Evolutionary conservation across 2,888 invertebrate genomes (phyloP).

Genomic region (Dryomyza anilis): DNA sequence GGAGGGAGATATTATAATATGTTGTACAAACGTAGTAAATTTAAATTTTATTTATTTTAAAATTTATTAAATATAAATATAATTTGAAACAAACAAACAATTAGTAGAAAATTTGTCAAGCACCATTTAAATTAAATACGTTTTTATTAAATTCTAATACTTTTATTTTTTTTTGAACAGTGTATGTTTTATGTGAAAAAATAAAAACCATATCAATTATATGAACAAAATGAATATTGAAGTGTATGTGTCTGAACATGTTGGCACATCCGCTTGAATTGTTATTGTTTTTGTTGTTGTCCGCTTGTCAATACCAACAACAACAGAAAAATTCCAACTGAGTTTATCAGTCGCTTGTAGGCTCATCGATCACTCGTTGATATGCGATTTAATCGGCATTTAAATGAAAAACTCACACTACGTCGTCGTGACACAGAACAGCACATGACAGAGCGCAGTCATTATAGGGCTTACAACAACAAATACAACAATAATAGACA

Average conservation of each 20-base stretch:
- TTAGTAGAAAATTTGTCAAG: too few relatives aligned
- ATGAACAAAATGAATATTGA: conserved; percentile 17
- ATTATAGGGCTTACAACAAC: conserved; percentile 17
- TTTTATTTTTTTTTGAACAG: too few relatives aligned
- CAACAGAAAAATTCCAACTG: too few relatives aligned
- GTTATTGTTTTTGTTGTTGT: too few relatives aligned
- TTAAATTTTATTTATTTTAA: too few relatives aligned
- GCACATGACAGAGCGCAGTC: too few relatives aligned
- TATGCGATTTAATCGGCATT: conserved; percentile 14
- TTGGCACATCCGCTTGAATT: conserved; percentile 9
- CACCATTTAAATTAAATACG: too few relatives aligned
- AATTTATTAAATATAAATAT: too few relatives aligned
- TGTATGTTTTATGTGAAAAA: conserved; percentile 1
- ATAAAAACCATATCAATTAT: conserved; percentile 20
- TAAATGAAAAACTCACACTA: conserved; percentile 9
- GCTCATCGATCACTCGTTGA: conserved; percentile 18
- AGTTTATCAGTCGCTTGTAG: conserved; percentile 5
- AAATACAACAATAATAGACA: neutral
- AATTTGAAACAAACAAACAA: too few relatives aligned
- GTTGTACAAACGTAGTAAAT: too few relatives aligned
- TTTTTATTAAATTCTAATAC: too few relatives aligned
- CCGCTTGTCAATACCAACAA: neutral
- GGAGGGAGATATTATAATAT: too few relatives aligned
- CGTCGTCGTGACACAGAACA: neutral
- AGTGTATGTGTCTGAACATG: conserved; percentile 6